Evolutionary conservation across 2,797 vertebrate species (phyloP), one percentile per base, ranked within the genome.

Genomic region (Heteromormyrus szaboi): DNA sequence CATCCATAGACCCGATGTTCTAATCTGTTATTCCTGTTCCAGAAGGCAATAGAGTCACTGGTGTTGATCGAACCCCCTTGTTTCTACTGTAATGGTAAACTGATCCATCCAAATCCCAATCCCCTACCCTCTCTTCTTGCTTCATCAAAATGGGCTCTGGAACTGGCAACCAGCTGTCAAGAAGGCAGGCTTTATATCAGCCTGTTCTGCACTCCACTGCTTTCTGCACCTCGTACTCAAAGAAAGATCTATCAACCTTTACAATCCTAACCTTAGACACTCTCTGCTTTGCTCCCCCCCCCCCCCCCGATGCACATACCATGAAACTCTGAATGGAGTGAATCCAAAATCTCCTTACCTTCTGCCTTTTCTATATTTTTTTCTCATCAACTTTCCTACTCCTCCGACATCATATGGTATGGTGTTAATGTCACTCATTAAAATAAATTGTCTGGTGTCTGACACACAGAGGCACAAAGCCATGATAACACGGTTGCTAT

Each of bases 161-260:
- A 85, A 29, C 41, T 51, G 83, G 25, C 83, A 85, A 17, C 48
- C 22, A 50, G 83, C 44, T 85, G 83, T 46, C 83, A 85, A 53
- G 83, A 48, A 50, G 48, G n/a, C 48, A 53, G 83, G 22, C 83
- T 51, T 85, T 3, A 51, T 85, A 48, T 85, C 48, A 51, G 44
- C 48, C 22, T 25, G 4, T 29, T 48, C 48, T 6, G n/a, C 25
- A 51, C 48, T 50, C 83, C 44, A 51, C 83, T 85, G 83, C 46
- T 85, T 85, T 7, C 41, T n/a, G 41, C 19, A 46, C 19, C 76
- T 81, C 19, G 1, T 46, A 46, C 76, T n/a, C 19, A 85, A 17
- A 85, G 83, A 85, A 85, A 25, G 83, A 85, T 48, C n/a, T 22
- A 85, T 81, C 76, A 81, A 33, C 76, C 2, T 81, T 81, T 81